Evolutionary conservation across 2,113 vertebrate species (phyloP), one percentile per base, ranked within the genome.

Genomic region (Strigops habroptila): DNA sequence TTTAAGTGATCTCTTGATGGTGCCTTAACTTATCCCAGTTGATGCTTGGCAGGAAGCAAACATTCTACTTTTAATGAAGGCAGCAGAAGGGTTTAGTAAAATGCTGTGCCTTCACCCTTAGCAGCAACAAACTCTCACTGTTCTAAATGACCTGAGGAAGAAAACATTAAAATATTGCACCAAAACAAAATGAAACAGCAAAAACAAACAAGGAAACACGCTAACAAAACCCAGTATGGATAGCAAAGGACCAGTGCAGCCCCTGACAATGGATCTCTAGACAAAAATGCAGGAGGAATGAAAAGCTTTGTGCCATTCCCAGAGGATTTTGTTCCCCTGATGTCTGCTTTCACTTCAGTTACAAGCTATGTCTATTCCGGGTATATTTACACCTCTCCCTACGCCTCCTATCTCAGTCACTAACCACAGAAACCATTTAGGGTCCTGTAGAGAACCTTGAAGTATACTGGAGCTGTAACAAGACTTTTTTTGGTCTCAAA

Each of bases 111-210:
- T 94, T 88, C 86, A 82, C 51, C 87, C 88, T 92, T 83, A 98
- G 97, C 96, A 97, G 95, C 95, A 95, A 94, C 88, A 95, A 95
- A 95, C 86, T 95, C 87, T 90, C 71, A 93, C 83, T 93, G 90
- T 96, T 97, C 93, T 95, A 85, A 93, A 74, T 90, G 85, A 95
- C 97, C 98, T 97, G 97, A 98, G 98, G 93, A 96, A 96, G 92
- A 96, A 97, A 76, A 97, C 92, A 93, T 96, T 37, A 76, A 96
- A 96, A 96, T 97, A 98, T 98, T 98, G 98, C 97, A 98, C 98
- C 95, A 92, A 97, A 97, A 92, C 89, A 88, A 97, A 96, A 93
- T 96, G 87, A 79, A 96, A 93, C 41, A 96, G 69, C 67, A 96
- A 95, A 93, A 93, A 68, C 92, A 78, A 95, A 93, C 86, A 87